phyloP scores from a whole-genome alignment of 2,113 vertebrate genomes.

The Leucoraja erinaceus region DNA sequence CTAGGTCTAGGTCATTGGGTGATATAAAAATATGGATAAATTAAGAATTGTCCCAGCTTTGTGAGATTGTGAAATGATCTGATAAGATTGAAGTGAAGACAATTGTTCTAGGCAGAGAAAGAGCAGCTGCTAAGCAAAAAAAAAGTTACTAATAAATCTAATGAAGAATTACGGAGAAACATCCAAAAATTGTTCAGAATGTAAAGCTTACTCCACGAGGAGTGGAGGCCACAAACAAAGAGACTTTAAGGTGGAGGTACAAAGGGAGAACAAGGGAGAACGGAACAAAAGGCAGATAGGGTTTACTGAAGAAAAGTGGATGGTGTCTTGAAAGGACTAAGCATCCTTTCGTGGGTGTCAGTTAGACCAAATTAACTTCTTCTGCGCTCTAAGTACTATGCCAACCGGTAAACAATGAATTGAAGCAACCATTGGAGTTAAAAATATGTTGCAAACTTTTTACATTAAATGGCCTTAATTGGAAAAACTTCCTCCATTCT shows the following conservation, averaged over 20 bases:
- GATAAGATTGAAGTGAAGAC: background rate
- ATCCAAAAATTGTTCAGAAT: background rate
- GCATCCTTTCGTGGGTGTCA: no score
- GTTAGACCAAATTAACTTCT: background rate
- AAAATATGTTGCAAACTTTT: background rate
- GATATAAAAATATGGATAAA: no score
- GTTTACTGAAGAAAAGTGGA: background rate
- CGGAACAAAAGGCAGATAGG: background rate
- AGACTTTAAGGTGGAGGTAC: background rate
- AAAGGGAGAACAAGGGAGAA: background rate
- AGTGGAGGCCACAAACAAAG: background rate
- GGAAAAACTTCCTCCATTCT: background rate
- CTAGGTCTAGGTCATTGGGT: no score
- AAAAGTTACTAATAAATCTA: background rate
- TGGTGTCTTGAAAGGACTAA: no score
- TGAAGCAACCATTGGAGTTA: background rate
- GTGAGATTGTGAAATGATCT: background rate
- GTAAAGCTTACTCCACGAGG: background rate
- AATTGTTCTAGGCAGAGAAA: background rate
- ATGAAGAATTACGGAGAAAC: background rate
- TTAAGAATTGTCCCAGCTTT: no score
- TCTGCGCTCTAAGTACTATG: background rate
- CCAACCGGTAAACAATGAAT: background rate
- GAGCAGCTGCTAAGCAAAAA: no score
- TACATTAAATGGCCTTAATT: background rate